phyloP scores from a whole-genome alignment of 2,113 vertebrate genomes.

The Holacanthus passer region DNA sequence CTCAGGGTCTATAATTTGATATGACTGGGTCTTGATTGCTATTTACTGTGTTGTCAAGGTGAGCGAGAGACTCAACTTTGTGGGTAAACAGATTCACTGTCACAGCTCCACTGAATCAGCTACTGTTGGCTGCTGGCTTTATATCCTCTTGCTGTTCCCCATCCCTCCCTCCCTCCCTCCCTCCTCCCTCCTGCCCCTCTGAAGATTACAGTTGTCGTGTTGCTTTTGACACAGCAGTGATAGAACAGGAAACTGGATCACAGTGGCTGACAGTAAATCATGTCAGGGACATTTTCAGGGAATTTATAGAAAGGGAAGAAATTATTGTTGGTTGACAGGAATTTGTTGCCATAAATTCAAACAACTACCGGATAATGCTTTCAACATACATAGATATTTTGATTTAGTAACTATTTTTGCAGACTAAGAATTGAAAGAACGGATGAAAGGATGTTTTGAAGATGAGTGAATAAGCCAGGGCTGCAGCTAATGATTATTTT shows the following conservation, averaged over 20 bases:
- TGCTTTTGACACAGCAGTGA: slow-evolving; percentile 36
- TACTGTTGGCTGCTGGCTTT: slow-evolving; percentile 55
- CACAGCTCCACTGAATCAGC: slow-evolving; percentile 41
- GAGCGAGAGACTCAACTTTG: slow-evolving; percentile 58
- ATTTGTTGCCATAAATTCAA: slow-evolving; percentile 25
- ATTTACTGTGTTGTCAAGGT: slow-evolving; percentile 72
- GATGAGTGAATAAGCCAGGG: background rate
- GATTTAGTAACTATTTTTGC: background rate
- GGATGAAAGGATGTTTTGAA: background rate
- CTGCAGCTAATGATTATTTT: background rate
- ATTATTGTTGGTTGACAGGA: slow-evolving; percentile 19
- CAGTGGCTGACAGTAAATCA: slow-evolving; percentile 41
- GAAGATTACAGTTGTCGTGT: slow-evolving; percentile 57
- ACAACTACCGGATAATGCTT: background rate
- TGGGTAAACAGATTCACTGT: slow-evolving; percentile 65
- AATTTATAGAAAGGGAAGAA: slow-evolving; percentile 49
- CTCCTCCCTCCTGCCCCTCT: slow-evolving; percentile 7
- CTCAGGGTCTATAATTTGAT: slow-evolving; percentile 66
- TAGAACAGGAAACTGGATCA: slow-evolving; percentile 44
- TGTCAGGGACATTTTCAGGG: slow-evolving; percentile 37
- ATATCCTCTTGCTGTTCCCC: slow-evolving; percentile 34
- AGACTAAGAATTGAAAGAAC: background rate
- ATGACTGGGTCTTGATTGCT: slow-evolving; percentile 67
- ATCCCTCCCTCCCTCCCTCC: background rate
- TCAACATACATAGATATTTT: background rate